Evolutionary conservation across 2,113 vertebrate species (phyloP).

Genomic region (Uria lomvia): DNA sequence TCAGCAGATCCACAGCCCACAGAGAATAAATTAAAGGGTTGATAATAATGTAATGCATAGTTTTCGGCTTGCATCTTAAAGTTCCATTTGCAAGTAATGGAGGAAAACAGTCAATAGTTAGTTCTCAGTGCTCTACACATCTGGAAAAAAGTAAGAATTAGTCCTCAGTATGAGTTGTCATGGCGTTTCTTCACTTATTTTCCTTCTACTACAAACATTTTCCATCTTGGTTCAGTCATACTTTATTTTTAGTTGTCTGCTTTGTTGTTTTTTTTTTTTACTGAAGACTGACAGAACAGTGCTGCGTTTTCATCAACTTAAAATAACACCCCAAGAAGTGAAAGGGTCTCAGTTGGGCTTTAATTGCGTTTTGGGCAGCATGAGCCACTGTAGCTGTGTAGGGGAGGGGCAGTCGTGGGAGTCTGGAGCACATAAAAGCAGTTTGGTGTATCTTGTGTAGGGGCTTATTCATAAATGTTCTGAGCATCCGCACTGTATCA

Average conservation of each 20-base stretch:
- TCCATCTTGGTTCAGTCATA: conserved; percentile 57
- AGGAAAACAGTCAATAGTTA: conserved; percentile 53
- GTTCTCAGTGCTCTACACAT: conserved; percentile 52
- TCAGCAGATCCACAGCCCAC: conserved; percentile 76
- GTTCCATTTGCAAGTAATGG: conserved; percentile 47
- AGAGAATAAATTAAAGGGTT: conserved; percentile 74
- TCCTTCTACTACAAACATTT: conserved; percentile 65
- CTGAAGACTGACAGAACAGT: not conserved
- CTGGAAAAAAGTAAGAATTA: conserved; percentile 68
- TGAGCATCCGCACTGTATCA: not conserved
- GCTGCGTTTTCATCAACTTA: not conserved
- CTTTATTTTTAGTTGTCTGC: conserved; percentile 55
- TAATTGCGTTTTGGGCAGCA: not conserved
- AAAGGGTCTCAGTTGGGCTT: not conserved
- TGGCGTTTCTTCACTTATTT: conserved; percentile 48
- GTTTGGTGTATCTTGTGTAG: not conserved
- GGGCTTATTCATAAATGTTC: not conserved
- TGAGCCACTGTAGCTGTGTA: not conserved
- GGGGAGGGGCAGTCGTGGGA: not conserved
- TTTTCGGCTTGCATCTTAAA: conserved; percentile 73
- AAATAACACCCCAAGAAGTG: not conserved
- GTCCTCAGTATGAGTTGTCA: conserved; percentile 28
- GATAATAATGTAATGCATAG: conserved; percentile 68
- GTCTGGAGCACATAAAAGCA: not conserved
- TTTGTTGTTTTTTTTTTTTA: not conserved